Percentiles rank a stretch among this genome's conserved stretches.
phyloP scores from a whole-genome alignment of 2,888 invertebrate genomes.

The Odontocolon sp. region DNA sequence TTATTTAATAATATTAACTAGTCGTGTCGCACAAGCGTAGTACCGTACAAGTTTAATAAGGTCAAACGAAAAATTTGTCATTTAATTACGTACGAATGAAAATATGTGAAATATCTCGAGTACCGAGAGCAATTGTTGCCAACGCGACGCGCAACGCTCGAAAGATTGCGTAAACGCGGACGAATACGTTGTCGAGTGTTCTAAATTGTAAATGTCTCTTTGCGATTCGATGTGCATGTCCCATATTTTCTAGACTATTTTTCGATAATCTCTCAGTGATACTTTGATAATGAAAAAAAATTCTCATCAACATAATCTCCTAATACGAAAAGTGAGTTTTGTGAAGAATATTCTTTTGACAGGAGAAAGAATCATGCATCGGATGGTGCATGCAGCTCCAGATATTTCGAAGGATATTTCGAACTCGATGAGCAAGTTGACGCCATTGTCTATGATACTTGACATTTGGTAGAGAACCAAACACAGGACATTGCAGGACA shows the following conservation, averaged over 20 bases:
- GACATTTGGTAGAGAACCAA: slow-evolving; percentile 28
- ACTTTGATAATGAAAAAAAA: too few relatives aligned
- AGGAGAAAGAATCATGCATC: too few relatives aligned
- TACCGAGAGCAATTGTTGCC: not conserved
- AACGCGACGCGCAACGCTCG: not conserved
- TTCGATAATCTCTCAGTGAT: not conserved
- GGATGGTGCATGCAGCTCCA: too few relatives aligned
- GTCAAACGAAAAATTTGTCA: too few relatives aligned
- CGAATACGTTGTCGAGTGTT: not conserved
- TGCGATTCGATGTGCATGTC: too few relatives aligned
- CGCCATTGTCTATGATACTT: slow-evolving; percentile 26
- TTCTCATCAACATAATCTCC: too few relatives aligned
- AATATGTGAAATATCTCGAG: not conserved
- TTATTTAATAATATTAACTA: too few relatives aligned
- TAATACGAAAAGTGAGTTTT: too few relatives aligned
- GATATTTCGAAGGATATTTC: slow-evolving; percentile 25
- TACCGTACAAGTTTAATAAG: too few relatives aligned
- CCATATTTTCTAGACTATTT: too few relatives aligned
- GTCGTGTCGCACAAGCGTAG: too few relatives aligned
- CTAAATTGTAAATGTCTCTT: not conserved
- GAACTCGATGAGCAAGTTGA: slow-evolving; percentile 27
- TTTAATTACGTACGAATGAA: not conserved
- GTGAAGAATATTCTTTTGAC: too few relatives aligned
- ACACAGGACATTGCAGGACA: not conserved
- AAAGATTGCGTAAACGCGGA: not conserved